A percentile compares a stretch with the other conserved stretches of the same genome.
Conservation (phyloP, 2,113 vertebrate species). For the Vireo altiloquus region DNA sequence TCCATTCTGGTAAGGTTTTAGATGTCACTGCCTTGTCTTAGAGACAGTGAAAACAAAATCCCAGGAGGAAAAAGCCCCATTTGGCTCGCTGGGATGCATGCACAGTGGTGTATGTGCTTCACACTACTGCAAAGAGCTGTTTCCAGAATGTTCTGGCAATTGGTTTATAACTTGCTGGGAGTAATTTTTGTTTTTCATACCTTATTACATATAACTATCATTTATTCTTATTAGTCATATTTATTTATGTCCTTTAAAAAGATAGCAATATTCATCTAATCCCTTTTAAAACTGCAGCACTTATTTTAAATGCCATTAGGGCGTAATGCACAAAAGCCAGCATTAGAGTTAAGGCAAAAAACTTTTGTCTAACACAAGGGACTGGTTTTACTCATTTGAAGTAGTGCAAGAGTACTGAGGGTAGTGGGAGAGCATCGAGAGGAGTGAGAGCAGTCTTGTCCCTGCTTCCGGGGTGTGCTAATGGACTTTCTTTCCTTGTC, state of each 20-base stretch:
- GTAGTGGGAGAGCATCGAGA: rapidly evolving
- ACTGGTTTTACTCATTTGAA: not conserved
- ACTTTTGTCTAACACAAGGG: not conserved
- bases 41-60: not conserved
- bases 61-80: not conserved
- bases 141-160: not conserved
- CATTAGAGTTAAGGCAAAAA: not conserved
- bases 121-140: not conserved
- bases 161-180: not conserved
- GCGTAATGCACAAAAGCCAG: not conserved
- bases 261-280: not conserved
- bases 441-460: rapidly evolving
- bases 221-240: not conserved
- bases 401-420: not conserved
- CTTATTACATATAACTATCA: not conserved
- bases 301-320: not conserved
- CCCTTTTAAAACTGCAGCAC: not conserved
- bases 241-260: not conserved
- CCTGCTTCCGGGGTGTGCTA: rapidly evolving
- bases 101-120: not conserved
- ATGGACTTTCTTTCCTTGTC: rapidly evolving
- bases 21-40: not conserved
- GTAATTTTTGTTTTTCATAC: not conserved
- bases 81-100: rapidly evolving
- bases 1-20: not conserved